Evolutionary conservation across 37 sponge, comb jelly and placozoan genomes (phyloP).

Genomic region (Trichoplax adhaerens): DNA sequence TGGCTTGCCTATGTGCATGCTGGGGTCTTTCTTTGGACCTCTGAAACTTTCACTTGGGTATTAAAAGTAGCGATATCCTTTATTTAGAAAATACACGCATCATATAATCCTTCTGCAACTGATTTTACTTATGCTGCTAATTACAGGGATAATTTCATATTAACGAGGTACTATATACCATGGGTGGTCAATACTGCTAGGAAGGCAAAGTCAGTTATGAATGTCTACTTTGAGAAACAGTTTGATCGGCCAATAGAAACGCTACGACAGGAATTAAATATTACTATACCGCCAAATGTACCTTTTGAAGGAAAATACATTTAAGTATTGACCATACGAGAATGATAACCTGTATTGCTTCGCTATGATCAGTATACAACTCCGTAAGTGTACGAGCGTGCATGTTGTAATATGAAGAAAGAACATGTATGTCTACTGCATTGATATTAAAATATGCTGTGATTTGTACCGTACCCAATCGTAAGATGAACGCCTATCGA

Average conservation of each 20-base stretch:
- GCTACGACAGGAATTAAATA: slow-evolving; percentile 8
- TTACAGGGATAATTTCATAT: slow-evolving; percentile 10
- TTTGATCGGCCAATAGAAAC: slow-evolving; percentile 25
- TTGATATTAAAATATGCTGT: no score
- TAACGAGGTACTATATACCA: slow-evolving; percentile 14
- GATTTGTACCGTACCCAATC: no score
- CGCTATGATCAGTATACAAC: no score
- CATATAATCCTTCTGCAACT: neutral
- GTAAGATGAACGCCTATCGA: no score
- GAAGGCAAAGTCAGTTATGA: slow-evolving; percentile 29
- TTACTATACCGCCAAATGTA: no score
- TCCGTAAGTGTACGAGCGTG: no score
- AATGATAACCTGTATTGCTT: no score
- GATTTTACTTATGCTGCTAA: neutral
- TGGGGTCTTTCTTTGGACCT: slow-evolving; percentile 28
- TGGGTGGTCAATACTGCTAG: slow-evolving; percentile 23
- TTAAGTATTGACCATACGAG: no score
- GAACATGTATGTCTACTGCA: no score
- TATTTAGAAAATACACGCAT: neutral
- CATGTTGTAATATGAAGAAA: no score
- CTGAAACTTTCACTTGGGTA: slow-evolving; percentile 11
- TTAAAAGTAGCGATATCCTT: neutral
- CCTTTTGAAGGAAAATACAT: no score
- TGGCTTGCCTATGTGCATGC: slow-evolving; percentile 47
- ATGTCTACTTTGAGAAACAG: slow-evolving; percentile 37